Evolutionary conservation across 2,113 vertebrate genomes (phyloP).

Genomic region (Limanda limanda): DNA sequence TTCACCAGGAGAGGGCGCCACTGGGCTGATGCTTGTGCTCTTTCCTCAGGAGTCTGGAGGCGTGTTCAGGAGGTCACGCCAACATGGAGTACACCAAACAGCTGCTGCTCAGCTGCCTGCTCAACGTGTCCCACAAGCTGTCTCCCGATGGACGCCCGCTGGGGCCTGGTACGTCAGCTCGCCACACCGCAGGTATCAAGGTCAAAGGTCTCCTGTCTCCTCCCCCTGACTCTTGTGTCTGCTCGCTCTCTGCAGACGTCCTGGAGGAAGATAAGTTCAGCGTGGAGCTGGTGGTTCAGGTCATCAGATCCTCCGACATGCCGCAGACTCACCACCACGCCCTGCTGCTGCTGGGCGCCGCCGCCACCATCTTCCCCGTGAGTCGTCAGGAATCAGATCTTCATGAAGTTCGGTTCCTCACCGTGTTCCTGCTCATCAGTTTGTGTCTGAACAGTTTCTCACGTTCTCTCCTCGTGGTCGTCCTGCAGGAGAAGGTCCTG

Average conservation of each 20-base stretch:
- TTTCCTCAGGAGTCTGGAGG: constrained; percentile 87
- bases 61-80: constrained; percentile 71
- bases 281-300: constrained; percentile 95
- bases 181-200: background rate
- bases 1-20: background rate
- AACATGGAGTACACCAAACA: constrained; percentile 95
- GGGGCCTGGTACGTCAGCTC: constrained; percentile 6
- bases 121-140: constrained; percentile 89
- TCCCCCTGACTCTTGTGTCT: too few relatives aligned
- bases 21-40: background rate
- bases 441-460: too few relatives aligned
- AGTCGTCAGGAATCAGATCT: constrained; percentile 50
- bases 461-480: background rate
- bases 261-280: constrained; percentile 96
- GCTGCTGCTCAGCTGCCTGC: constrained; percentile 92
- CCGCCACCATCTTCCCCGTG: constrained; percentile 93
- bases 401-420: too few relatives aligned
- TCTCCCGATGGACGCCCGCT: constrained; percentile 77
- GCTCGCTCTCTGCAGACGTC: constrained; percentile 73
- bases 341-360: constrained; percentile 89
- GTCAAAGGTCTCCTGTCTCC: background rate
- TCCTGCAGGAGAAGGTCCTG: constrained; percentile 93
- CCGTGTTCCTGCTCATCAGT: background rate
- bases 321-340: constrained; percentile 98
- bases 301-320: constrained; percentile 89